Percentiles rank a stretch among this genome's conserved stretches.
Evolutionary conservation across 2,113 vertebrate genomes (phyloP).

Genomic region (Rhynchomys soricoides): DNA sequence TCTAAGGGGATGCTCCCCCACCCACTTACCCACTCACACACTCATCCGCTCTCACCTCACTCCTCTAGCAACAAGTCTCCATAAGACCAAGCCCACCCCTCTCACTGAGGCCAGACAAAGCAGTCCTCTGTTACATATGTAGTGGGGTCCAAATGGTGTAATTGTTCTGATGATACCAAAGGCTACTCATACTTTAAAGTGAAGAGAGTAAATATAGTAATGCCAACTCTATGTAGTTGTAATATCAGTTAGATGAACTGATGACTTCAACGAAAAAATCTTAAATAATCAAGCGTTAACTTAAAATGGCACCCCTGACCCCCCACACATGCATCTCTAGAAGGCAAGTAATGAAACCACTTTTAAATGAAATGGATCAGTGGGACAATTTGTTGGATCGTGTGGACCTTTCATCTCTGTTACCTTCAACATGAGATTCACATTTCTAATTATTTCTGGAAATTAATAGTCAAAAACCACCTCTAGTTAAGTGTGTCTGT

Average conservation of each 20-base stretch:
- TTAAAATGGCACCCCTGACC: background rate
- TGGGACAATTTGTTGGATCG: background rate
- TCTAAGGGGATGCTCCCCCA: too few relatives aligned
- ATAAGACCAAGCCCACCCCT: too few relatives aligned
- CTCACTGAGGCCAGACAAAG: too few relatives aligned
- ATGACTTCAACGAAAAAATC: background rate
- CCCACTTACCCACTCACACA: too few relatives aligned
- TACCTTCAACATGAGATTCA: background rate
- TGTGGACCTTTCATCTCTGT: background rate
- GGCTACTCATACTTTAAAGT: background rate
- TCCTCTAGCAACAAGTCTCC: too few relatives aligned
- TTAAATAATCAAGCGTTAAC: background rate
- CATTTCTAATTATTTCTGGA: background rate
- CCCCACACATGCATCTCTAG: background rate
- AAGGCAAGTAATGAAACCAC: background rate
- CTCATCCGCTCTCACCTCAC: too few relatives aligned
- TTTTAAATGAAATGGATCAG: background rate
- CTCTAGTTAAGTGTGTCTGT: background rate
- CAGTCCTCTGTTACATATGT: too few relatives aligned
- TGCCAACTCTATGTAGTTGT: background rate
- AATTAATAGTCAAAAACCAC: background rate
- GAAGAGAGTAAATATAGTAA: background rate
- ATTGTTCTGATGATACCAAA: background rate
- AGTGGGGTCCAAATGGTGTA: background rate
- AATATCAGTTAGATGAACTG: background rate